Evolutionary conservation across 2,888 invertebrate species (phyloP), one percentile per base, ranked within the genome.

Genomic region (Ptychoptera albimana): DNA sequence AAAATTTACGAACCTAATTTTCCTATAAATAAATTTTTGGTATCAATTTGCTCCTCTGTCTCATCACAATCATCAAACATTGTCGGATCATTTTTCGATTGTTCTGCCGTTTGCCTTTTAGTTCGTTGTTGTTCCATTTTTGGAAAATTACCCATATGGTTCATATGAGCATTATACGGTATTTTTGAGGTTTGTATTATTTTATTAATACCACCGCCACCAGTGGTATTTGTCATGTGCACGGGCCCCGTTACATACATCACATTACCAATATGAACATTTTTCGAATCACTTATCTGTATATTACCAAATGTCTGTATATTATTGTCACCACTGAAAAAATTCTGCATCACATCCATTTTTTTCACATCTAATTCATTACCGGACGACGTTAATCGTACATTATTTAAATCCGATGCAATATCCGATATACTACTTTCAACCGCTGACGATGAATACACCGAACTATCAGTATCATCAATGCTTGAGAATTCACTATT

Each of bases 171-270:
- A n/a, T n/a, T n/a, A n/a, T n/a, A n/a, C n/a, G 34, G 15, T n/a
- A 15, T 8, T 46, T 50, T 34, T 48, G 50, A 32, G 47, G 46
- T 42, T 50, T 49, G 4, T 50, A 35, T 16, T 48, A 15, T 14
- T 15, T 14, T 43, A 11, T 23, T 15, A 14, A 43, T n/a, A n/a
- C n/a, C 16, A 14, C 31, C 23, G 46, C 45, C 12, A 39, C 39
- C 23, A 31, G 41, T 23, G 43, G 49, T 37, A 31, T 50, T 44
- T 8, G 53, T 62, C 32, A 67, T 60, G 47, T 64, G 61, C 46
- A 68, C 58, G 8, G 68, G 66, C 7, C 69, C 69, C 45, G 64
- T 68, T 12, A 70, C 62, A 40, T 68, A 63, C n/a, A 67, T 69
- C 2, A 69, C 59, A 53, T 70, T 68, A 29, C 70, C 70, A 43